Percentiles rank a stretch among this genome's conserved stretches.
Conservation (phyloP, 2,888 invertebrate species). For the Drosophila parthenogenetica region DNA sequence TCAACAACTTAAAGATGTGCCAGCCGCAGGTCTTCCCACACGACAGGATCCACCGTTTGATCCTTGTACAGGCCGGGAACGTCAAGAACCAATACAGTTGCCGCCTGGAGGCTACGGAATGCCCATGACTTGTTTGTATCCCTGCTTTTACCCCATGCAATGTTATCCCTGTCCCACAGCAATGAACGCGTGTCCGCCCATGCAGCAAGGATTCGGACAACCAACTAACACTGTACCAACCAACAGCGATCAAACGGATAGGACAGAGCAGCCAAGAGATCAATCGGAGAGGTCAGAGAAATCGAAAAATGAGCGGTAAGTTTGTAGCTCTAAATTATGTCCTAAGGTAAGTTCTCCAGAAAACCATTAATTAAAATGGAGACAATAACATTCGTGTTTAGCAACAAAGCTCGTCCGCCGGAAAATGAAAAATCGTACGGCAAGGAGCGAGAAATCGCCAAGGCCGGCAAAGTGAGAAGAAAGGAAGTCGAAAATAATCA, state of each 20-base stretch:
- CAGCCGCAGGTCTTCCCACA: conserved; percentile 64
- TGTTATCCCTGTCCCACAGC: not conserved
- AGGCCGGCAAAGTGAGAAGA: not conserved
- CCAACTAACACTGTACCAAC: not conserved
- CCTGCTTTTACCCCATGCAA: conserved; percentile 10
- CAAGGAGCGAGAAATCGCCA: not conserved
- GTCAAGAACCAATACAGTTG: not conserved
- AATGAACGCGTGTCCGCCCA: not conserved
- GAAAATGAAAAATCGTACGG: not conserved
- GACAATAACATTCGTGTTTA: not conserved
- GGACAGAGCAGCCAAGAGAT: not conserved
- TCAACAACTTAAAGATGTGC: not conserved
- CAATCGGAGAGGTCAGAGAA: not conserved
- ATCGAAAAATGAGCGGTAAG: conserved; percentile 11
- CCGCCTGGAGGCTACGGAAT: not conserved
- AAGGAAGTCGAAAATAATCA: not conserved
- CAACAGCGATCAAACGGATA: not conserved
- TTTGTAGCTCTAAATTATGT: not conserved
- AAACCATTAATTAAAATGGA: not conserved
- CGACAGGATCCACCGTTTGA: conserved; percentile 38
- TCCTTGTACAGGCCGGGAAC: conserved; percentile 62
- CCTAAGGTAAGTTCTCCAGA: not conserved
- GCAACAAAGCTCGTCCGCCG: not conserved
- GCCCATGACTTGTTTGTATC: not conserved
- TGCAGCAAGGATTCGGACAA: not conserved